Evolutionary conservation across 64 coral and sea anemone species (phyloP).

Genomic region (Anthopleura sola): DNA sequence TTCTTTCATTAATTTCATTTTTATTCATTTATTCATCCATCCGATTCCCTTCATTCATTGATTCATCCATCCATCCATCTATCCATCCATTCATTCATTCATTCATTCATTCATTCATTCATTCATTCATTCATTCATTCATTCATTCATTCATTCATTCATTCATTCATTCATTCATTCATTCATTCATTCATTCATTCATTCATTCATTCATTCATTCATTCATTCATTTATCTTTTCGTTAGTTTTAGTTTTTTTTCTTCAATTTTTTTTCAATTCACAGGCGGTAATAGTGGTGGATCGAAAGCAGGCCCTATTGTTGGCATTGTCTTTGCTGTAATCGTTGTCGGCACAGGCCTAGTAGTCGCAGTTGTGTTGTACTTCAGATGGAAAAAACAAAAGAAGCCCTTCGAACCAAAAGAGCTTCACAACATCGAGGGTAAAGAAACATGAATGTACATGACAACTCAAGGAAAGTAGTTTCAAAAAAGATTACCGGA

Average conservation of each 20-base stretch:
- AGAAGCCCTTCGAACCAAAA: slow-evolving; percentile 14
- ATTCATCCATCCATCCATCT: too few relatives aligned
- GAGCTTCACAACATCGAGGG: not conserved
- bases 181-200: too few relatives aligned
- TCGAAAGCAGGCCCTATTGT: slow-evolving; percentile 25
- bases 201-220: not conserved
- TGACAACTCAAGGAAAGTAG: not conserved
- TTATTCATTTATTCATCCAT: too few relatives aligned
- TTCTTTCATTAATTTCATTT: too few relatives aligned
- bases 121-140: too few relatives aligned
- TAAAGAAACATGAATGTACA: not conserved
- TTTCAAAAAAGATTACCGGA: too few relatives aligned
- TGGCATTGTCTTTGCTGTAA: slow-evolving; percentile 16
- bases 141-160: too few relatives aligned
- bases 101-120: too few relatives aligned
- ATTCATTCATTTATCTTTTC: not conserved
- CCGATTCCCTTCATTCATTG: too few relatives aligned
- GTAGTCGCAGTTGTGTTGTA: slow-evolving; percentile 28
- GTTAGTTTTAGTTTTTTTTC: not conserved
- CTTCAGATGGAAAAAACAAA: not conserved
- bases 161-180: too few relatives aligned
- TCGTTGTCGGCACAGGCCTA: not conserved
- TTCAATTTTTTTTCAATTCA: not conserved
- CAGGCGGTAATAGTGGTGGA: not conserved
- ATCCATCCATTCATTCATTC: too few relatives aligned